Evolutionary conservation across 2,888 invertebrate genomes (phyloP), one percentile per base, ranked within the genome.

Genomic region (Eupithecia abbreviata): DNA sequence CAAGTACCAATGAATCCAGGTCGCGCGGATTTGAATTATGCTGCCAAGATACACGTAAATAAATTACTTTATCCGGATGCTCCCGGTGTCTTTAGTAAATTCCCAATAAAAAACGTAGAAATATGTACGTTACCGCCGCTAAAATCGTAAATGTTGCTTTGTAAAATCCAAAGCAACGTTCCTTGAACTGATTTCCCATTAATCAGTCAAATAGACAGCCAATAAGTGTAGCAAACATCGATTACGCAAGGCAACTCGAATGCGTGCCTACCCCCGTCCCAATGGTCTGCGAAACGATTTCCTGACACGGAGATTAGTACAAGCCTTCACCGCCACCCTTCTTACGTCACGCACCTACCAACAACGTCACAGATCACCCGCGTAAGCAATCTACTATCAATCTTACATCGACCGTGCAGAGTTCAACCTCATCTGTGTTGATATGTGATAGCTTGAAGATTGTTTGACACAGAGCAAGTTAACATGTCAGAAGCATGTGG

Each of bases 221-320:
- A 89, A 89, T 90, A 90, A 88, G 86, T 87, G 86, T 87, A 88
- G 87, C 86, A 90, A 91, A 90, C 89, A 90, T 85, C 89, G 87
- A 92, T 94, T 93, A 93, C 89, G 89, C 89, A 91, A 93, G 91
- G 91, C 90, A 82, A 92, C 90, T 90, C 87, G 89, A 93, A 92
- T 92, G 93, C 94, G 92, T 94, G 95, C 90, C 90, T 89, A 92
- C 93, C 93, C 51, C 88, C 92, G 89, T 90, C 94, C 91, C 92
- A 93, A 94, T 95, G 95, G 93, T 89, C 94, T 94, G 94, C 94
- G 91, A 93, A 95, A 94, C 95, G 93, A 94, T 94, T 94, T 93
- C 93, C 94, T 95, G 95, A 95, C 95, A 94, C 92, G 95, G 95
- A 93, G 95, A 94, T 95, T 95, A 95, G 95, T 93, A 95, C 95